These are phyloP conservation scores for Lagorchestes hirsutus DNA, from an alignment of 2,797 vertebrate genomes.

Conservation along the genomic window DNA sequence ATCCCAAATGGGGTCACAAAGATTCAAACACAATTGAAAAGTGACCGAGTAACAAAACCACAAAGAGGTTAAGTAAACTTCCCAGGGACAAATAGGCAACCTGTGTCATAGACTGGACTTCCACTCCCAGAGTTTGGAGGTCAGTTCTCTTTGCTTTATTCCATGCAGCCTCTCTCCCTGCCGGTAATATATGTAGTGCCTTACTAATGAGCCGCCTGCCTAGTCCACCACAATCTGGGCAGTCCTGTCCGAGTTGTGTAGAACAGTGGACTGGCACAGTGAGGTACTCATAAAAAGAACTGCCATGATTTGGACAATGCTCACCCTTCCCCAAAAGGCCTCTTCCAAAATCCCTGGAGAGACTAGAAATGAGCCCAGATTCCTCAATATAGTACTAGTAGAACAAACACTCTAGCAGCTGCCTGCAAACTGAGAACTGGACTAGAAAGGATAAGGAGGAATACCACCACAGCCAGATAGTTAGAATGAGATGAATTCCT, in stretches of 20 bases:
- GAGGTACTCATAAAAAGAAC: not conserved
- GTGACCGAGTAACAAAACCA: too few relatives aligned
- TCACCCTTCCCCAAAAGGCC: not conserved
- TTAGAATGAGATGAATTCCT: not conserved
- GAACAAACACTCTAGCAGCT: not conserved
- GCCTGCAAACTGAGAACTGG: not conserved
- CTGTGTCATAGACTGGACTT: not conserved
- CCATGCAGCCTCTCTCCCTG: not conserved
- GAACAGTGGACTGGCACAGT: not conserved
- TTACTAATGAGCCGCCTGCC: not conserved
- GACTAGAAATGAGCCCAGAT: not conserved
- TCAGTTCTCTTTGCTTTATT: not conserved
- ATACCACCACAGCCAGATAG: not conserved
- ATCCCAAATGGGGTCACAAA: too few relatives aligned
- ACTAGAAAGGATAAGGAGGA: not conserved
- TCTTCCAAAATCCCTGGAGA: not conserved
- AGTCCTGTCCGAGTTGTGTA: not conserved
- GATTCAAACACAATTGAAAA: not conserved
- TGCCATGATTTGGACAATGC: not conserved
- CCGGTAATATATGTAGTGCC: not conserved
- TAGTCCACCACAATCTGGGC: not conserved
- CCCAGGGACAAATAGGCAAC: not conserved
- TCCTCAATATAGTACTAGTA: not conserved
- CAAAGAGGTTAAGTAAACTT: too few relatives aligned
- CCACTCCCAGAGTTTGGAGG: not conserved